These are phyloP conservation scores for Synergus laeviventris DNA, from an alignment of 2,888 invertebrate species.

Conservation along the genomic window DNA sequence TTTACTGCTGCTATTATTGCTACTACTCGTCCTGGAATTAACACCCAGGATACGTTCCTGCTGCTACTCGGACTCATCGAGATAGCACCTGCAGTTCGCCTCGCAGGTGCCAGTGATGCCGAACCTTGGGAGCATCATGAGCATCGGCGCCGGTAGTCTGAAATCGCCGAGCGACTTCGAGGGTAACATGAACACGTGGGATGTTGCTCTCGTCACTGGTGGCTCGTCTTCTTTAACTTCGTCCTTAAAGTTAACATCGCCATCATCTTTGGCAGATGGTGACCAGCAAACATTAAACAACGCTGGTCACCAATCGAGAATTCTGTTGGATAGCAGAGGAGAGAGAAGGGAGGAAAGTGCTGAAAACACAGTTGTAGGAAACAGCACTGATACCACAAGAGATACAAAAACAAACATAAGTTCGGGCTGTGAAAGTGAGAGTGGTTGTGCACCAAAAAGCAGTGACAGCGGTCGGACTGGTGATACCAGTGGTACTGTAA, in stretches of 20 bases:
- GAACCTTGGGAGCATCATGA: slow-evolving; percentile 68
- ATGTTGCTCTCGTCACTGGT: slow-evolving; percentile 59
- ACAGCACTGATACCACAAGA: not conserved
- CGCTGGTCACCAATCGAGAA: slow-evolving; percentile 12
- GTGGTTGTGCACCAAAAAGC: slow-evolving; percentile 21
- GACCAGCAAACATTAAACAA: slow-evolving; percentile 46
- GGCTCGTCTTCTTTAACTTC: slow-evolving; percentile 49
- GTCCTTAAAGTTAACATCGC: slow-evolving; percentile 47
- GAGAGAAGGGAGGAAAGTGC: not conserved
- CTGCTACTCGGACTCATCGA: slow-evolving; percentile 51
- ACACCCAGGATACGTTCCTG: slow-evolving; percentile 21
- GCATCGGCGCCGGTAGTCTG: slow-evolving; percentile 70
- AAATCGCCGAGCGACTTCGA: slow-evolving; percentile 70
- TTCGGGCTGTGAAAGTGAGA: slow-evolving; percentile 31
- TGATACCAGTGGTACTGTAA: slow-evolving; percentile 32
- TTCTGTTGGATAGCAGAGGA: not conserved
- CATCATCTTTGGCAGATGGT: slow-evolving; percentile 50
- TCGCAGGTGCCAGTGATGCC: slow-evolving; percentile 73
- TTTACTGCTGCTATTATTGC: slow-evolving; percentile 58
- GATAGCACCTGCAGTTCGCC: slow-evolving; percentile 66
- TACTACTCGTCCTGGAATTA: slow-evolving; percentile 51
- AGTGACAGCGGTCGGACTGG: slow-evolving; percentile 18
- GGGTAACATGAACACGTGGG: slow-evolving; percentile 72
- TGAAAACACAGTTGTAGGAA: not conserved
- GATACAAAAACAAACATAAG: not conserved